Evolutionary conservation across 2,797 vertebrate species (phyloP), one percentile per base, ranked within the genome.

Genomic region (Coregonus sp.): DNA sequence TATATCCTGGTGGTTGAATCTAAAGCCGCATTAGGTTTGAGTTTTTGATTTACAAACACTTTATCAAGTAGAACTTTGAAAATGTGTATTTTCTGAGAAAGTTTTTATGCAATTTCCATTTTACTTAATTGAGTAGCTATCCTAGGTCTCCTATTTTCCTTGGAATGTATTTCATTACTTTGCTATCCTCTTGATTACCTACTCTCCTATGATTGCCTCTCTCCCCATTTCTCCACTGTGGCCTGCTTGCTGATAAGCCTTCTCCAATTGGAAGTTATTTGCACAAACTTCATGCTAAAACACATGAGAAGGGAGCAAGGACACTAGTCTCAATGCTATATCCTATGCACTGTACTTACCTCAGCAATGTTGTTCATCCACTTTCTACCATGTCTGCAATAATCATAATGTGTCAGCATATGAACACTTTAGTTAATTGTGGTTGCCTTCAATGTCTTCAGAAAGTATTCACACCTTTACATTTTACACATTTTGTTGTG

Each of bases 221-320:
- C 14, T 18, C 50, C 52, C 33, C 5, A 73, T 52, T 31, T 59
- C 56, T 35, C 29, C 33, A 56, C 63, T 74, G 40, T 74, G 73
- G 18, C 35, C 59, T 29, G 37, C 56, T 74, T 65, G 73, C 63
- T 74, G 65, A 74, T 74, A 52, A 74, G 16, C 56, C 56, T 40
- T 59, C 18, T 37, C 20, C 63, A 67, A 67, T 67, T 33, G 14
- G 65, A 66, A 29, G 4, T 15, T 4, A 35, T 67, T 15, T 31
- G 31, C 63, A 66, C 15, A 56, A 18, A 56, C 15, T 5, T 56
- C 54, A 56, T 56, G 37, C 9, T 47, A 47, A 20, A 6, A 20
- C 56, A 59, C 56, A 59, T 59, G n/a, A 20, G 16, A 59, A 7
- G 16, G 6, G 18, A 59, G 56, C 56, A 18, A 59, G 56, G 54